phyloP scores from a whole-genome alignment of 2,797 vertebrate genomes.

The Dromococcyx pavoninus region DNA sequence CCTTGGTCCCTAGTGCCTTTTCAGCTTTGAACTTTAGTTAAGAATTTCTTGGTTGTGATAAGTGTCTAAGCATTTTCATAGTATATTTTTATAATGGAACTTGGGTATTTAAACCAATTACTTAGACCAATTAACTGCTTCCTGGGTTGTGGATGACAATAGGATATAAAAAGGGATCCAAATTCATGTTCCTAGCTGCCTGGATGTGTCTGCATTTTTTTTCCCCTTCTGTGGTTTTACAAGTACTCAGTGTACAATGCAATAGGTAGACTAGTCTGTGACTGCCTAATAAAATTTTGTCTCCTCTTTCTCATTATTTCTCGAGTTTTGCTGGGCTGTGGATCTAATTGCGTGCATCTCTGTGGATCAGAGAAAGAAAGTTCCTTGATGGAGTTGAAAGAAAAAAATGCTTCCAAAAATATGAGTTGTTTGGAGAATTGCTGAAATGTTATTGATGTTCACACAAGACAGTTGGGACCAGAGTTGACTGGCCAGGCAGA shows the following conservation, averaged over 20 bases:
- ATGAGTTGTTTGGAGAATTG: conserved; percentile 14
- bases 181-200: conserved; percentile 6
- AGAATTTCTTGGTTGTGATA: conserved; percentile 59
- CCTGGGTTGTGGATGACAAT: conserved; percentile 32
- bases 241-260: rapidly evolving
- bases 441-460: background rate
- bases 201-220: background rate
- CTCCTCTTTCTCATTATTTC: conserved; percentile 17
- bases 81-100: conserved; percentile 47
- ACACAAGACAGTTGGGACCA: background rate
- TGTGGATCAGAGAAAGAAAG: background rate
- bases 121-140: conserved; percentile 45
- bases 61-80: conserved; percentile 51
- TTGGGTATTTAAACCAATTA: conserved; percentile 57
- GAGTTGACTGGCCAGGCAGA: background rate
- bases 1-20: conserved; percentile 38
- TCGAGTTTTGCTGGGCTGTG: background rate
- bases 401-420: background rate
- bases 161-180: conserved; percentile 8
- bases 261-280: conserved; percentile 17
- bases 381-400: conserved; percentile 29
- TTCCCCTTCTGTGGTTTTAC: background rate
- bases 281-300: conserved; percentile 25
- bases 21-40: conserved; percentile 66
- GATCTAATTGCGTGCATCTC: conserved; percentile 20